Base-by-base conservation (phyloP, 2,113 vertebrate genomes). In the Cebus imitator region DNA sequence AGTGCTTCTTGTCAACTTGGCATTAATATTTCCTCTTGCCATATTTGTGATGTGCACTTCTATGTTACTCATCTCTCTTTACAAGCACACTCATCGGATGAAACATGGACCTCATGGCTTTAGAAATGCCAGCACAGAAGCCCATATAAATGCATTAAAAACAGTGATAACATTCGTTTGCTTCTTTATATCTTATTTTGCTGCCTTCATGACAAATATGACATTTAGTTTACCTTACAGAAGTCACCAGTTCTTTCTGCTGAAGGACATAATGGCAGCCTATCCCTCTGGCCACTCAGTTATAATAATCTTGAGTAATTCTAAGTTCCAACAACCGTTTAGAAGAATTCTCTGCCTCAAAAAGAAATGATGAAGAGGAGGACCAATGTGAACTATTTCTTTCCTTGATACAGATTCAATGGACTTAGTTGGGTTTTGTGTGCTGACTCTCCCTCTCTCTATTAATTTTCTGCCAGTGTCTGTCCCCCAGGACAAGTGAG, bases 171-270 rank as follows among this genome's bases (percentile, higher is more conserved):
- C 50, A 20, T 98, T 96, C 70, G 78, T 97, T 64, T 79, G 93
- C 52, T 97, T 97, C 48, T 91, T 97, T 97, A 68, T 97, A 84
- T 96, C 97, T 95, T 97, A 96, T 83, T 97, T 97, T 90, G 58
- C 90, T 40, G 87, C 96, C 57, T 98, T 97, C 70, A 78, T 75
- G 90, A 13, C 40, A 43, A 97, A 96, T 85, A 83, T 97, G 95
- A 95, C 96, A 9, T 89, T 83, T 94, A 48, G 0, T 14, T 37
- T 94, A 95, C 90, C 97, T 79, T 90, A 92, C 6, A 3, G 66
- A 96, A 96, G 30, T 32, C 73, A 90, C 4, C 20, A 16, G 3
- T 87, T 96, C 43, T 97, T 96, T 95, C 61, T 96, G n/a, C 40
- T 97, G 52, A 97, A 95, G 94, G 72, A 82, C 80, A 83, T 97